Conservation (phyloP, 1,140 invertebrate genomes). For the Anastrepha ludens region DNA sequence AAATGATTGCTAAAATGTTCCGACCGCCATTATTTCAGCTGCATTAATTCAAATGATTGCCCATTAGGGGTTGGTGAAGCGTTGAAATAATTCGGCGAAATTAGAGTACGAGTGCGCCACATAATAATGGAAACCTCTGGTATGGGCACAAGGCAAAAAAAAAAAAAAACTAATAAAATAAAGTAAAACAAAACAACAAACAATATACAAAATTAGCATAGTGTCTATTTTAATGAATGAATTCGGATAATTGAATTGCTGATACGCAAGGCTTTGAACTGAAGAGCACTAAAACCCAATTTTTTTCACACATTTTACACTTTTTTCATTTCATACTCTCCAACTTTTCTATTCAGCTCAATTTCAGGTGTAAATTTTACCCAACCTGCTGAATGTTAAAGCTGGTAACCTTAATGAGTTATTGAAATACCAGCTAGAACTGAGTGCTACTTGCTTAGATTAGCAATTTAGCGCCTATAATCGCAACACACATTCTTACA, state of each 20-base stretch:
- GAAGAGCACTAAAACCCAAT: not conserved
- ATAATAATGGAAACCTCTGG: not conserved
- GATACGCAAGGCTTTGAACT: not conserved
- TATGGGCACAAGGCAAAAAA: not conserved
- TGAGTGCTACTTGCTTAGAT: not conserved
- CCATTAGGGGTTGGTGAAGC: slow-evolving; percentile 1
- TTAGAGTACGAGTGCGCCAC: not conserved
- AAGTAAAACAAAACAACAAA: not conserved
- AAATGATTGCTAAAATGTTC: slow-evolving; percentile 15
- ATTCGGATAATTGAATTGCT: slow-evolving; percentile 38
- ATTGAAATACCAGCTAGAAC: not conserved
- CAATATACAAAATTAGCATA: not conserved
- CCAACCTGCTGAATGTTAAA: not conserved
- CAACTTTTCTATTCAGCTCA: not conserved
- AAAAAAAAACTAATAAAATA: not conserved
- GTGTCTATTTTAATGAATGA: slow-evolving; percentile 9
- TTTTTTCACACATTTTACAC: not conserved
- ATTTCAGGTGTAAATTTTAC: not conserved
- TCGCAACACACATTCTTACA: not conserved
- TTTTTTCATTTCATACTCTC: not conserved
- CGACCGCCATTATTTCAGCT: slow-evolving; percentile 14
- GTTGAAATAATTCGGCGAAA: not conserved
- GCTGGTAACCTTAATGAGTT: not conserved
- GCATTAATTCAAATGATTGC: not conserved
- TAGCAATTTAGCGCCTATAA: not conserved